Base-by-base conservation (phyloP, 2,888 invertebrate species). In the Trypoxylon attenuatum region DNA sequence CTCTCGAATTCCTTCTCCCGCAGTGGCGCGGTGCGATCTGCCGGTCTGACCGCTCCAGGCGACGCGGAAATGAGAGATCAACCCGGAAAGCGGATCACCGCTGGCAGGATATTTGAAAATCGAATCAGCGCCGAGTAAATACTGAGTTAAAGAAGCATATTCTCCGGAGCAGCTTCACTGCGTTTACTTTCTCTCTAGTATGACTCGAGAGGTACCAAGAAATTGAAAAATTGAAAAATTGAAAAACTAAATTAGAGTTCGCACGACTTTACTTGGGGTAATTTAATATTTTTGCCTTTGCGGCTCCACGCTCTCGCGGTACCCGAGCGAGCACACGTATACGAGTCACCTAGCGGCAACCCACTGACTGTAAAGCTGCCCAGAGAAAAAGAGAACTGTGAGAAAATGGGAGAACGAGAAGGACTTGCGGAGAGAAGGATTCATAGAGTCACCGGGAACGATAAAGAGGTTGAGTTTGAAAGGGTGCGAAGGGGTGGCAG, bases 181-280 rank as follows among this genome's bases (percentile, higher is more conserved):
- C 29, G 29, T 6, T 29, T 3, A 13, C 33, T 13, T n/a, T n/a
- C n/a, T n/a, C n/a, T n/a, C n/a, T n/a, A n/a, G n/a, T n/a, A n/a
- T n/a, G n/a, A n/a, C n/a, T n/a, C n/a, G n/a, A n/a, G n/a, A n/a
- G n/a, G n/a, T n/a, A n/a, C n/a, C n/a, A n/a, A n/a, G n/a, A n/a
- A n/a, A n/a, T 15, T 10, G n/a, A 21, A 33, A 46, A 23, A 56
- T 55, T 55, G 61, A 46, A 52, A 61, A 47, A 56, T 61, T 38
- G 52, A 56, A 43, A 66, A 43, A 52, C 27, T 22, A 29, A 56
- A 65, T 60, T 55, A 60, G 60, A 50, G 22, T 52, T 38, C 27
- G 43, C 15, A 13, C 55, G 25, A 33, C 42, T 62, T 52, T 13
- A 41, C 19, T 29, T 21, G 15, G 22, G 8, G 47, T 47, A 43